Evolutionary conservation across 2,113 vertebrate species (phyloP).

Genomic region (Prionailurus bengalensis): DNA sequence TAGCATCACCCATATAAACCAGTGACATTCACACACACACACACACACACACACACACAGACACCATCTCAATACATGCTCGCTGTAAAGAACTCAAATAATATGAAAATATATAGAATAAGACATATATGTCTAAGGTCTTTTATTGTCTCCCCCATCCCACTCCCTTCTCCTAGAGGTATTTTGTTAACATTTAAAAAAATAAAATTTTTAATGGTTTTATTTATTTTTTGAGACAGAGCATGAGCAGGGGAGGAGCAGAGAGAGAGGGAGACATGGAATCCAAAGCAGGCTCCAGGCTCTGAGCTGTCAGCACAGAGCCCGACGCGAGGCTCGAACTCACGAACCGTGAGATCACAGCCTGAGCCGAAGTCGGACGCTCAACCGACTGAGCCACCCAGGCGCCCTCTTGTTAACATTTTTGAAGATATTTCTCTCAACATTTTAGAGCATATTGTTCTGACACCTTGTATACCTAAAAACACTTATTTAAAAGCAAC

Average conservation of each 20-base stretch:
- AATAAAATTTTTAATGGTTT: too few relatives aligned
- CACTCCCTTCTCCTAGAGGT: not conserved
- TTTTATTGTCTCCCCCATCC: not conserved
- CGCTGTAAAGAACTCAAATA: not conserved
- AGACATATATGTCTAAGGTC: not conserved
- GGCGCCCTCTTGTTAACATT: not conserved
- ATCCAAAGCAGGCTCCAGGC: too few relatives aligned
- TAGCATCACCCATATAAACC: not conserved
- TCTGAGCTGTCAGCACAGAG: too few relatives aligned
- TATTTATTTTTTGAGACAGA: too few relatives aligned
- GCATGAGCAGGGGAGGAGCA: too few relatives aligned
- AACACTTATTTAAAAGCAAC: not conserved
- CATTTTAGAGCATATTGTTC: conserved; percentile 7
- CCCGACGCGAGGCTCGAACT: too few relatives aligned
- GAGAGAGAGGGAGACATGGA: too few relatives aligned
- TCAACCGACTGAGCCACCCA: too few relatives aligned
- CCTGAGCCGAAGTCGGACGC: too few relatives aligned
- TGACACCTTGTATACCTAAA: not conserved
- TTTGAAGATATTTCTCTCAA: not conserved
- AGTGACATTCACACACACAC: not conserved
- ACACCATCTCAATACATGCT: not conserved
- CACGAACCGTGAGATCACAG: too few relatives aligned
- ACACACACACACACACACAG: not conserved
- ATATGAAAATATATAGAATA: not conserved
- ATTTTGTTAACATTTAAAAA: not conserved